phyloP scores from a whole-genome alignment of 1,140 invertebrate genomes.

The Nylanderia fulva region DNA sequence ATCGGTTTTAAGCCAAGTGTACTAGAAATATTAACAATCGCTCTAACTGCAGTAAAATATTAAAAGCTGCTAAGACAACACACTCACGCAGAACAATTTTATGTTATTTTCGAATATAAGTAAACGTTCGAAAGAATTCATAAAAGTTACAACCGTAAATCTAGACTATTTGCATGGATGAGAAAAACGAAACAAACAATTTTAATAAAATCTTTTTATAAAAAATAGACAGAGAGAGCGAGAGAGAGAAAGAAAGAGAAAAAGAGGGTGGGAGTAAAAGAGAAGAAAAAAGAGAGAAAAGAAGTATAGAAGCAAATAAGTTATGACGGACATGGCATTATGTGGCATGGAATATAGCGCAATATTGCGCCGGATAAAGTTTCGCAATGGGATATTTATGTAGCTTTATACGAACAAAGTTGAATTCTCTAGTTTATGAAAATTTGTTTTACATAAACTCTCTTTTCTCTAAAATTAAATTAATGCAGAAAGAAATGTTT shows the following conservation, averaged over 20 bases:
- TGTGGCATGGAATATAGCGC: background rate
- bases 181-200: background rate
- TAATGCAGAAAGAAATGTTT: slow-evolving; percentile 15
- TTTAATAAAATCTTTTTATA: slow-evolving; percentile 5
- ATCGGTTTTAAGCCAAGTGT: slow-evolving; percentile 49
- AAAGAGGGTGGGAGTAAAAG: too few relatives aligned
- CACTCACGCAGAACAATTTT: background rate
- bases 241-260: too few relatives aligned
- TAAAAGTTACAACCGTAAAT: slow-evolving; percentile 24
- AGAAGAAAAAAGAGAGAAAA: too few relatives aligned
- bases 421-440: background rate
- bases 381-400: slow-evolving; percentile 19
- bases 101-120: slow-evolving; percentile 10
- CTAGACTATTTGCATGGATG: background rate
- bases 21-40: slow-evolving; percentile 52
- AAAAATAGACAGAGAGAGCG: background rate
- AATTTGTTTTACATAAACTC: background rate
- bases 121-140: background rate
- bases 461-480: slow-evolving; percentile 3
- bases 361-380: slow-evolving; percentile 17
- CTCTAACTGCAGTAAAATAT: slow-evolving; percentile 46
- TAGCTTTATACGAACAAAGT: background rate
- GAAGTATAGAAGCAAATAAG: slow-evolving; percentile 1
- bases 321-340: slow-evolving; percentile 7
- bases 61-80: slow-evolving; percentile 27